phyloP scores from a whole-genome alignment of 2,888 invertebrate genomes.

The Melieria picta region DNA sequence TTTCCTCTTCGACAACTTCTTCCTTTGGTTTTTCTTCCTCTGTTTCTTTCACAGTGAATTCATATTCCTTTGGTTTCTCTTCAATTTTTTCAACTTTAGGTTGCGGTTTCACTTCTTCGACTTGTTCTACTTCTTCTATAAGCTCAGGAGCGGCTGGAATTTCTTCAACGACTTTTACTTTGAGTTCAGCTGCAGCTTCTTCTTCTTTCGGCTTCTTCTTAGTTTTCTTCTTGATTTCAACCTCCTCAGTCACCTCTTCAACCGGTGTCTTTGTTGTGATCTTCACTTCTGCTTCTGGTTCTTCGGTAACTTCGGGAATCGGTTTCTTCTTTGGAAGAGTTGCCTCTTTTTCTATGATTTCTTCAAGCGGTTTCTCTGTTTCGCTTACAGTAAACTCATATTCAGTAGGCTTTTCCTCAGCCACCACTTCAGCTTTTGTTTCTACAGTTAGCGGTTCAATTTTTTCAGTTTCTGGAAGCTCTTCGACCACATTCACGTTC shows the following conservation, averaged over 20 bases:
- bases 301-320: constrained; percentile 52
- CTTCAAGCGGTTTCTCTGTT: constrained; percentile 50
- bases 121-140: constrained; percentile 52
- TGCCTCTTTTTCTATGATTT: constrained; percentile 46
- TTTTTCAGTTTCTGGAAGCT: constrained; percentile 49
- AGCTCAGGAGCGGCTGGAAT: constrained; percentile 45
- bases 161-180: constrained; percentile 56
- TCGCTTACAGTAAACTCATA: constrained; percentile 52
- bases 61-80: constrained; percentile 50
- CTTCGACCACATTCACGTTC: constrained; percentile 56
- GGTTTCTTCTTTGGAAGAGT: constrained; percentile 44
- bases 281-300: constrained; percentile 58
- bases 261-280: constrained; percentile 46
- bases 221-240: constrained; percentile 52
- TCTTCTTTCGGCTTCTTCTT: constrained; percentile 53
- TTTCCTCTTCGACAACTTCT: constrained; percentile 44
- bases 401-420: constrained; percentile 45
- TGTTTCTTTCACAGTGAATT: constrained; percentile 47
- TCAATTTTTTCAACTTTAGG: constrained; percentile 35
- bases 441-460: constrained; percentile 44
- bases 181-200: constrained; percentile 50
- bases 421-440: constrained; percentile 34
- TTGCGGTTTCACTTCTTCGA: constrained; percentile 40
- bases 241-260: constrained; percentile 56
- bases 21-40: constrained; percentile 42